These are phyloP conservation scores for Patella pellucida DNA, from an alignment of 2,888 invertebrate genomes.

Conservation along the genomic window DNA sequence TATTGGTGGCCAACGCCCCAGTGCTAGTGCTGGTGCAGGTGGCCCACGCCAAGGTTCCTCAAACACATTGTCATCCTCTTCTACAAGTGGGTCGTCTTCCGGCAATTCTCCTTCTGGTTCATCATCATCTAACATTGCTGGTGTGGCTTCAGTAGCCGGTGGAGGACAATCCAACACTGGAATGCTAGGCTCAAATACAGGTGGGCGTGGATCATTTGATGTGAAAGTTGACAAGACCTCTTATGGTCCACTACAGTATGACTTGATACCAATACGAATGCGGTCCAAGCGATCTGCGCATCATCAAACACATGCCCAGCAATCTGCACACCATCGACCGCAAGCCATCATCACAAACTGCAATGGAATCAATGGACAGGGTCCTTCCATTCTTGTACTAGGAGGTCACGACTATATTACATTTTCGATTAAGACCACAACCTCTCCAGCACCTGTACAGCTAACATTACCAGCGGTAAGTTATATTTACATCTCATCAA, in stretches of 20 bases:
- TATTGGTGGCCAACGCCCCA: neutral
- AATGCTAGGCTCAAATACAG: neutral
- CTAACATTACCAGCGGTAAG: constrained; percentile 50
- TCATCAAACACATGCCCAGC: constrained; percentile 4
- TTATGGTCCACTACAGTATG: constrained; percentile 20
- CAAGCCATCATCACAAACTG: constrained; percentile 53
- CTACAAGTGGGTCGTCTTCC: neutral
- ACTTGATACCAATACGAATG: constrained; percentile 17
- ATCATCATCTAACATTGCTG: neutral
- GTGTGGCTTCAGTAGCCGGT: neutral
- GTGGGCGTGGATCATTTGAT: neutral
- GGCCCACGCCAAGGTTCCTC: neutral
- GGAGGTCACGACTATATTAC: constrained; percentile 44
- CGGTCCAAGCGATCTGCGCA: constrained; percentile 4
- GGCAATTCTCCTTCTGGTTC: neutral
- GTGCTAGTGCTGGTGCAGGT: neutral
- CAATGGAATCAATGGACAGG: constrained; percentile 37
- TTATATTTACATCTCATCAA: neutral
- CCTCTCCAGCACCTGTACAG: constrained; percentile 32
- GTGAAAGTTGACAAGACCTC: constrained; percentile 15
- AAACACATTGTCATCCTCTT: neutral
- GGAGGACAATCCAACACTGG: neutral
- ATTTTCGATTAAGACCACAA: constrained; percentile 45
- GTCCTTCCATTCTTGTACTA: constrained; percentile 50
- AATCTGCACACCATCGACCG: neutral